Evolutionary conservation across 2,113 vertebrate species (phyloP).

Genomic region (Lipotes vexillifer): DNA sequence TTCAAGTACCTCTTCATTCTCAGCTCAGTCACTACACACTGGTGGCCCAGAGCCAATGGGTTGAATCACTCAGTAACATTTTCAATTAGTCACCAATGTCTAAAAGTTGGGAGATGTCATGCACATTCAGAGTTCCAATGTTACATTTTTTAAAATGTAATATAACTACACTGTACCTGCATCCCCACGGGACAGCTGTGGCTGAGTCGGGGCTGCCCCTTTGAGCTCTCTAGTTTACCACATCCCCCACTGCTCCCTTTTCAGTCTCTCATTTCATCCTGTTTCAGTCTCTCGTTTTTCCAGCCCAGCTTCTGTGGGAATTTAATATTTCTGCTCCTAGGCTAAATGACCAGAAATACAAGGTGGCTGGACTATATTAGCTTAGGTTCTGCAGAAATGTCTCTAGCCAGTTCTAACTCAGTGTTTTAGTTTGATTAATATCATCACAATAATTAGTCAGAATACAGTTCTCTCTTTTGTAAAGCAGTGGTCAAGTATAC

Average conservation of each 20-base stretch:
- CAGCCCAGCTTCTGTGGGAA: not conserved
- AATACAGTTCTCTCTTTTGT: not conserved
- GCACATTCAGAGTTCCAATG: not conserved
- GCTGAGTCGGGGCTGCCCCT: not conserved
- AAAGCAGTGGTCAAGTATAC: not conserved
- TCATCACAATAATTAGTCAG: not conserved
- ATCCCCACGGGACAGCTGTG: rapidly evolving
- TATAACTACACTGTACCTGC: not conserved
- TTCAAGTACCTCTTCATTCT: not conserved
- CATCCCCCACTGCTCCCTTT: not conserved
- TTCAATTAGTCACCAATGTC: not conserved
- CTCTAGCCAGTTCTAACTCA: not conserved
- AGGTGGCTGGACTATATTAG: not conserved
- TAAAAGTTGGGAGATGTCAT: not conserved
- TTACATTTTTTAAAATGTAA: not conserved
- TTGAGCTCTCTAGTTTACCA: not conserved
- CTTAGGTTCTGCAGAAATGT: not conserved
- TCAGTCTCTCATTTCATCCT: not conserved
- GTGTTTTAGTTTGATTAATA: not conserved
- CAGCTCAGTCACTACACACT: not conserved
- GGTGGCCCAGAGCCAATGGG: not conserved
- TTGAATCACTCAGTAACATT: not conserved
- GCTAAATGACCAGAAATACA: not conserved
- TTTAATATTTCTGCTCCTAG: not conserved
- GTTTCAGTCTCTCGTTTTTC: not conserved